A percentile compares a stretch with the other conserved stretches of the same genome.
phyloP scores from a whole-genome alignment of 92 coral and sea anemone species.

The Palythoa caribaeorum region DNA sequence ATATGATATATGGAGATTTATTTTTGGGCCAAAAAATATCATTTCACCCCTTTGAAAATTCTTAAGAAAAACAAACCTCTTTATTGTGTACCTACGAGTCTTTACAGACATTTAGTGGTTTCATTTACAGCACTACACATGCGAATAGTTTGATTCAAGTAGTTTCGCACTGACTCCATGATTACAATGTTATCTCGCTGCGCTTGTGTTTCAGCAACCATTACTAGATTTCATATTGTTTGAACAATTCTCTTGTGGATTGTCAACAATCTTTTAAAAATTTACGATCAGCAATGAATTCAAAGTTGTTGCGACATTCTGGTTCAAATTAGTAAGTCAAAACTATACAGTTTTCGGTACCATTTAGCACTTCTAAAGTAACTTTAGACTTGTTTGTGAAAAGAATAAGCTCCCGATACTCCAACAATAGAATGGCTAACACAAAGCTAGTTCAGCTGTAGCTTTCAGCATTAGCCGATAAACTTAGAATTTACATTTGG shows the following conservation, averaged over 20 bases:
- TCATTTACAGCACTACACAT: too few relatives aligned
- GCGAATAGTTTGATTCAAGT: neutral
- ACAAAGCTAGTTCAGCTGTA: neutral
- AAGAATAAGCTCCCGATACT: neutral
- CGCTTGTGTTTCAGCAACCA: neutral
- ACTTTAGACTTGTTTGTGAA: neutral
- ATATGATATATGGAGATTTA: neutral
- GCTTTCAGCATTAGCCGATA: neutral
- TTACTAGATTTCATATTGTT: neutral
- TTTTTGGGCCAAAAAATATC: too few relatives aligned
- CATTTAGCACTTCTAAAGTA: constrained; percentile 15
- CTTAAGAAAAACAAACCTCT: too few relatives aligned
- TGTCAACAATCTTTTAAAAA: neutral
- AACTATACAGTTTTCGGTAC: constrained; percentile 3
- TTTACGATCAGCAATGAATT: neutral
- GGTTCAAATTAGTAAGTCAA: neutral
- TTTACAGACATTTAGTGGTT: too few relatives aligned
- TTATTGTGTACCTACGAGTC: too few relatives aligned
- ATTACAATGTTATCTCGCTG: neutral
- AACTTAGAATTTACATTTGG: neutral
- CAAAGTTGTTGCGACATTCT: neutral
- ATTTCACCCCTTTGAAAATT: too few relatives aligned
- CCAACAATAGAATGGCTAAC: neutral
- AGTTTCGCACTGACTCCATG: neutral
- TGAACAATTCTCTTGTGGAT: constrained; percentile 2